Conservation (phyloP, 2,113 vertebrate species). For the Sylvietta virens region DNA sequence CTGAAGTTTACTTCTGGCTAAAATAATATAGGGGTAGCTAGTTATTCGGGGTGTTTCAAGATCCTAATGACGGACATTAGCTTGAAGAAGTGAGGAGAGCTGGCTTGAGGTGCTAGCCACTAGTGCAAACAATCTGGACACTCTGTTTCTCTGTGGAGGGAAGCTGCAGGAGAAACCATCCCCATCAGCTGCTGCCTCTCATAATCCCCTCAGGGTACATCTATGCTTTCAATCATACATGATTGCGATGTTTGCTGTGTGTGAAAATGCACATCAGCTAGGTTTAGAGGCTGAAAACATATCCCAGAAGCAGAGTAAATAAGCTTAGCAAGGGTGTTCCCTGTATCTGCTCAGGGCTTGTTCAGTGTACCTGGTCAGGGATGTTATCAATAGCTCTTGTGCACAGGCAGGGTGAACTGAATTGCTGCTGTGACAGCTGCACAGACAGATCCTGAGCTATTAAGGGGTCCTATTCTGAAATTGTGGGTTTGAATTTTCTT, state of each 20-base stretch:
- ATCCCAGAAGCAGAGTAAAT: neutral
- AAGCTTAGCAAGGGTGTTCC: neutral
- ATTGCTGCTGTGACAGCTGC: neutral
- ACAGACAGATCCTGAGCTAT: neutral
- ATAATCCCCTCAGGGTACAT: neutral
- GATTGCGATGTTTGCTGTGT: neutral
- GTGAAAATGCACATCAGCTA: neutral
- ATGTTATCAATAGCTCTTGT: neutral
- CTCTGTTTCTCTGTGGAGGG: neutral
- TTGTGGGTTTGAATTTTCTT: neutral
- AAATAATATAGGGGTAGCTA: neutral
- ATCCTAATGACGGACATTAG: neutral
- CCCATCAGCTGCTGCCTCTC: neutral
- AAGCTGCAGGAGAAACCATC: neutral
- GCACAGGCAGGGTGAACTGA: neutral
- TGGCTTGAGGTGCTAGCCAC: neutral
- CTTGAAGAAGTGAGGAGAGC: neutral
- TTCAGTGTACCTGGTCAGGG: neutral
- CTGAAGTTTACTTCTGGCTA: neutral
- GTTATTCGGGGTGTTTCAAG: neutral
- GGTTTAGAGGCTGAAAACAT: neutral
- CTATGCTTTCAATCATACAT: neutral
- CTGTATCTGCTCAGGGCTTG: neutral
- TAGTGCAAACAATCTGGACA: neutral
- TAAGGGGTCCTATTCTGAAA: neutral